Percentiles rank a stretch among this genome's conserved stretches.
Conservation (phyloP, 1,140 invertebrate species). For the Lamellibrachia luymesi region DNA sequence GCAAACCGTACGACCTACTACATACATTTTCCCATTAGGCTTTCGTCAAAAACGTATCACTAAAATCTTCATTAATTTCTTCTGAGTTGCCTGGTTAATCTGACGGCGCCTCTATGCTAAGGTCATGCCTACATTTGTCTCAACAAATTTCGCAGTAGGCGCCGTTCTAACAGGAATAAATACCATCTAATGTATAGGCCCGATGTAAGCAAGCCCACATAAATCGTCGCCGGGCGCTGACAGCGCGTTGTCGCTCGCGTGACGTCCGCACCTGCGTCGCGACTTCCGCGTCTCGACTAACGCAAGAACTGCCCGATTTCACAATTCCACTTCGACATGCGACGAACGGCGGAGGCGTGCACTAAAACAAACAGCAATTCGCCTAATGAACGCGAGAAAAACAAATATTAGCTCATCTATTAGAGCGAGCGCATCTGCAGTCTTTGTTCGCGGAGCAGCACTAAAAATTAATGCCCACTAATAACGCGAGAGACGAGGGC, state of each 20-base stretch:
- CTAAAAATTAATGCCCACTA: neutral
- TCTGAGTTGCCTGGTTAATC: too few species aligned
- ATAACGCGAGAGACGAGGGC: neutral
- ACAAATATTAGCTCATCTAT: conserved; percentile 5
- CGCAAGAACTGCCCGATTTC: conserved; percentile 3
- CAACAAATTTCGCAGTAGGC: too few species aligned
- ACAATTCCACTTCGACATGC: neutral
- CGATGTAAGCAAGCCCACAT: neutral
- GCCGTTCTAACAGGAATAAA: neutral
- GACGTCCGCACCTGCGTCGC: neutral
- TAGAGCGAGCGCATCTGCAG: neutral
- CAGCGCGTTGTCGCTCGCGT: neutral
- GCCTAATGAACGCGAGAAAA: conserved; percentile 4
- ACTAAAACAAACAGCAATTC: conserved; percentile 1
- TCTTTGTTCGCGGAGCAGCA: neutral
- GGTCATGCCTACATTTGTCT: too few species aligned
- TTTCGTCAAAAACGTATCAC: too few species aligned
- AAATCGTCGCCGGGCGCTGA: neutral
- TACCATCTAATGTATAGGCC: neutral
- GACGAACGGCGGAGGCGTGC: neutral
- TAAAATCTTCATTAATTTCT: too few species aligned
- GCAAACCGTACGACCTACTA: too few species aligned
- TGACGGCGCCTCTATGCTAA: too few species aligned
- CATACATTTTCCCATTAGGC: too few species aligned
- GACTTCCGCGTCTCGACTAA: neutral